phyloP scores from a whole-genome alignment of 2,797 vertebrate genomes.

The Paramormyrops hopkinsi region DNA sequence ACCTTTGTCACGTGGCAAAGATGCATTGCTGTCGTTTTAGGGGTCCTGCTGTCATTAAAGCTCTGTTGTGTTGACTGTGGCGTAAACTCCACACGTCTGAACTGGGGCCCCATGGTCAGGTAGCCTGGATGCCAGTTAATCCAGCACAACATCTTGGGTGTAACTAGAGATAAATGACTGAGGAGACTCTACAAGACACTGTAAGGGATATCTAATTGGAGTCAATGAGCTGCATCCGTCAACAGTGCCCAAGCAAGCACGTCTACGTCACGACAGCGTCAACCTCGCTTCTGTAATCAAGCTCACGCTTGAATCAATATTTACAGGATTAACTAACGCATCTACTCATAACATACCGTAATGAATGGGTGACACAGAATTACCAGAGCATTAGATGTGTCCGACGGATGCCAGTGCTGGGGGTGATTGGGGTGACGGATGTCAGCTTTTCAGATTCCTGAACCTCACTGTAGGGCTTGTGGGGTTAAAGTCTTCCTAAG shows the following conservation, averaged over 20 bases:
- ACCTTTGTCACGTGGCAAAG: conserved; percentile 53
- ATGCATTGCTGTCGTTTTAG: conserved; percentile 49
- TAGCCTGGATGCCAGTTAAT: conserved; percentile 32
- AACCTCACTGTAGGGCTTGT: neutral
- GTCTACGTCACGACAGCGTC: conserved; percentile 32
- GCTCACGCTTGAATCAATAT: conserved; percentile 51
- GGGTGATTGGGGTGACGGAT: neutral
- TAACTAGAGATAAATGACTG: conserved; percentile 44
- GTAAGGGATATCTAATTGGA: conserved; percentile 54
- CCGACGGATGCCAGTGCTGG: neutral
- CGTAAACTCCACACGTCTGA: neutral
- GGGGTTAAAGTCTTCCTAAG: neutral
- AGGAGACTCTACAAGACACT: conserved; percentile 47
- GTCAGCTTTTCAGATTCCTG: neutral
- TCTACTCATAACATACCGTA: conserved; percentile 36
- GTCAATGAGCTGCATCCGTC: conserved; percentile 58
- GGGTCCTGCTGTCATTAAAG: conserved; percentile 48
- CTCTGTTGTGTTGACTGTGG: neutral
- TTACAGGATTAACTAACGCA: conserved; percentile 49
- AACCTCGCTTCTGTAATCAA: conserved; percentile 41
- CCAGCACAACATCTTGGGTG: conserved; percentile 35
- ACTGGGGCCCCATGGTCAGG: conserved; percentile 33
- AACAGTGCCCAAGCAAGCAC: conserved; percentile 49
- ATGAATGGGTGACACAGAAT: conserved; percentile 35
- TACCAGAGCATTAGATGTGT: conserved; percentile 15